Evolutionary conservation across 2,797 vertebrate species (phyloP), one percentile per base, ranked within the genome.

Genomic region (Otolemur crassicaudatus): DNA sequence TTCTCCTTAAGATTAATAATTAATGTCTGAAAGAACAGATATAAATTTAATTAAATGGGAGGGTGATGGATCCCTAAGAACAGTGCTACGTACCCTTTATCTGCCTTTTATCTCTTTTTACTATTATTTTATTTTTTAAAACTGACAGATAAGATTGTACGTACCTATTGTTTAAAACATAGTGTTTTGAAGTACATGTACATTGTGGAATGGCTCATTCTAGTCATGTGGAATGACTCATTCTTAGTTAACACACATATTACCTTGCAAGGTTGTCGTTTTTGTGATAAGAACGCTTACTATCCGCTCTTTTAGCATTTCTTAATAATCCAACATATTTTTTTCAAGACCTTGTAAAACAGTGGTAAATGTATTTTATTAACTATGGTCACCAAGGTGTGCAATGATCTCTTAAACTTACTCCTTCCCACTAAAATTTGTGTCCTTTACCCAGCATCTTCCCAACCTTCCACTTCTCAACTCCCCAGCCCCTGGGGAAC

Each of bases 11-110:
- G 95, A 81, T 37, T 72, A 92, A 61, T 11, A 40, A 29, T 97
- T 97, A 96, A 95, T 94, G 95, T 96, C 93, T 93, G 96, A 97
- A 94, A 87, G 94, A 97, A 92, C 79, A 81, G 96, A 87, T 85
- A 91, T 69, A 94, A 94, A 93, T 69, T 96, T 96, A 92, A 37
- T 29, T 34, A 92, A 96, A 67, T 53, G 11, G 95, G 95, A 97
- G 56, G 84, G 84, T 95, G 96, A 97, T 93, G 91, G 97, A 94
- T 34, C 97, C 97, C 97, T 93, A 67, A 75, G 93, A 97, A 94
- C 81, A 53, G 60, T 65, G 2, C 87, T 87, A 13, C 0, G 0
- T 23, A 46, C 94, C 93, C 69, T 90, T 95, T 89, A 92, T 5
- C 0, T 95, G 91, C 79, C 72, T 65, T 93, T 95, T 96, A 97